A percentile compares a stretch with the other conserved stretches of the same genome.
These are phyloP conservation scores for Daubentonia madagascariensis DNA, from an alignment of 2,113 vertebrate species.

Conservation along the genomic window DNA sequence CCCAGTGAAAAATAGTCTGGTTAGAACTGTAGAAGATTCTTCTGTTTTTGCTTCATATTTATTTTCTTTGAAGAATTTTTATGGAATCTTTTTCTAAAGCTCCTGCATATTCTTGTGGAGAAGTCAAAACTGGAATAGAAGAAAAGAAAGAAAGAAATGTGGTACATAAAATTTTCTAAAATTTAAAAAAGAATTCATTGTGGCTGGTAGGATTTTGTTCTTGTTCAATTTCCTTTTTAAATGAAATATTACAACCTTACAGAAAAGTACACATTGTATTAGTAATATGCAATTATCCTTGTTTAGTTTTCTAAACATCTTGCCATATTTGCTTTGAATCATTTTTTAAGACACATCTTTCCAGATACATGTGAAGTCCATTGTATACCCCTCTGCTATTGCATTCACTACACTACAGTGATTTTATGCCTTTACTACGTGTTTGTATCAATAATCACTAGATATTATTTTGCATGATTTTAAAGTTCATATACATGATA, in stretches of 20 bases:
- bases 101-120: not conserved
- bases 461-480: not conserved
- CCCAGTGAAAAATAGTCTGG: slow-evolving; percentile 18
- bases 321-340: not conserved
- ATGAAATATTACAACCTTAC: not conserved
- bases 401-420: not conserved
- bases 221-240: slow-evolving; percentile 15
- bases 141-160: not conserved
- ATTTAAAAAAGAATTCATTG: not conserved
- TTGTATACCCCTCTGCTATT: not conserved
- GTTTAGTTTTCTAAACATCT: not conserved
- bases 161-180: not conserved
- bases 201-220: not conserved
- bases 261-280: not conserved
- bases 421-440: not conserved
- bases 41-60: not conserved
- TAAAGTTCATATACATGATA: not conserved
- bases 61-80: slow-evolving; percentile 52
- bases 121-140: slow-evolving; percentile 33
- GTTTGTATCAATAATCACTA: not conserved
- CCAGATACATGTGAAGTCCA: not conserved
- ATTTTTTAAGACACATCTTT: not conserved
- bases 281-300: not conserved
- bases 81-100: slow-evolving; percentile 29
- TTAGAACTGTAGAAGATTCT: not conserved